Base-by-base conservation (phyloP, 92 coral and sea anemone species). In the Zoanthus sociatus region DNA sequence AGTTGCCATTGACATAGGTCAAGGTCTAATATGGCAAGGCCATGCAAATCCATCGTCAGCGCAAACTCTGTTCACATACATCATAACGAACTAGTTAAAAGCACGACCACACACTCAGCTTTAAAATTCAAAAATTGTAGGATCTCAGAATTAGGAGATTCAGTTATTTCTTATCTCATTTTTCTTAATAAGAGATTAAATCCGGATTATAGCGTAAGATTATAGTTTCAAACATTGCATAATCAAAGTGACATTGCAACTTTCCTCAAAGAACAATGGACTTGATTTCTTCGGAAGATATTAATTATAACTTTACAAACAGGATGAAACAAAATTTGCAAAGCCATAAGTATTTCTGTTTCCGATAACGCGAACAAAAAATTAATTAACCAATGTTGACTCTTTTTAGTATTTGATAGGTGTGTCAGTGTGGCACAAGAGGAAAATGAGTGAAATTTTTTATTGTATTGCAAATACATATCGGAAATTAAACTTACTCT, bases 1-100 rank as follows among this genome's bases (percentile, higher is more conserved):
- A n/a, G 85, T 14, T 20, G 75, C 85, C 61, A 64, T 12, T 81
- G 75, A 81, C 45, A 81, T 46, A 81, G 85, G 85, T 81, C 85
- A 81, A 64, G 75, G 63, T 54, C 85, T 81, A 44, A 68, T 66
- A 7, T 46, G 85, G 45, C 85, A 20, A 66, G 74, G 85, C 75
- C 85, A 66, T 30, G 32, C 30, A 11, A 11, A 67, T 45, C 85
- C 60, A 21, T 81, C 85, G 47, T 48, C 70, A 76, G 33, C 9
- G 70, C 76, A 66, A 70, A 21, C 47, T 45, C 45, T 66, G 5
- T 71, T 61, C 61, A 66, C 54, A 81, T 81, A 74, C 47, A 20
- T 81, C 66, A 67, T 53, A 17, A 14, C 58, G 48, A 61, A 6
- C 3, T 26, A 48, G 30, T 30, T 37, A 74, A 32, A 37, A 60